These are phyloP conservation scores for Molossus molossus DNA, from an alignment of 2,797 vertebrate genomes.

Conservation along the genomic window DNA sequence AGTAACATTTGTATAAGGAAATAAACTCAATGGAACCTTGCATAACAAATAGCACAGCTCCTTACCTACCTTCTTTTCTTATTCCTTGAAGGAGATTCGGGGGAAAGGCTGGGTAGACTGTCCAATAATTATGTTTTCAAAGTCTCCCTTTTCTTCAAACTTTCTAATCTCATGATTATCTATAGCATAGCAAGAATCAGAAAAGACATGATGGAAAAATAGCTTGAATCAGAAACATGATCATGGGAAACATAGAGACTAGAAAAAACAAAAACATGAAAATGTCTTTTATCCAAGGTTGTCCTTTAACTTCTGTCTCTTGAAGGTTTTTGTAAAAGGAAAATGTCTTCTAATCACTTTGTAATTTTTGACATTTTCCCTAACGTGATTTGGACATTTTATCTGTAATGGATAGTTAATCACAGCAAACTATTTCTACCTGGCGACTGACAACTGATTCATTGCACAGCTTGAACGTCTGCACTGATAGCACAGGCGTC, in stretches of 20 bases:
- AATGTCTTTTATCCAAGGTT: neutral
- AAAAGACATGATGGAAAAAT: neutral
- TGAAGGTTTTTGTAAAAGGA: neutral
- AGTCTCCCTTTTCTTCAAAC: neutral
- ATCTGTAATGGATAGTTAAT: neutral
- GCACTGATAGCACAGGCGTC: neutral
- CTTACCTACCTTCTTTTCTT: neutral
- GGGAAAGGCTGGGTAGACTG: neutral
- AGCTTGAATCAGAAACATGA: neutral
- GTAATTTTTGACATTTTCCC: slow-evolving; percentile 31
- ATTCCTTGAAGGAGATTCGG: neutral
- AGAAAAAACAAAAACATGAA: slow-evolving; percentile 10
- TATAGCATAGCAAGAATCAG: neutral
- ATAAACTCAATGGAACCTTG: neutral
- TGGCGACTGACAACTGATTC: neutral
- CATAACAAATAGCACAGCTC: neutral
- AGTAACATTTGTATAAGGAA: neutral
- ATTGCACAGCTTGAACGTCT: neutral
- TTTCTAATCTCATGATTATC: neutral
- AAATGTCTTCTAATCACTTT: neutral
- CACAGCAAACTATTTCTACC: neutral
- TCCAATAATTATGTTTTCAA: neutral
- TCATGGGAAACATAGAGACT: neutral
- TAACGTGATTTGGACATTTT: neutral
- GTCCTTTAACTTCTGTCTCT: neutral